Percentiles rank a stretch among this genome's conserved stretches.
These are phyloP conservation scores for Xanthorhoe designata DNA, from an alignment of 2,888 invertebrate species.

Conservation along the genomic window DNA sequence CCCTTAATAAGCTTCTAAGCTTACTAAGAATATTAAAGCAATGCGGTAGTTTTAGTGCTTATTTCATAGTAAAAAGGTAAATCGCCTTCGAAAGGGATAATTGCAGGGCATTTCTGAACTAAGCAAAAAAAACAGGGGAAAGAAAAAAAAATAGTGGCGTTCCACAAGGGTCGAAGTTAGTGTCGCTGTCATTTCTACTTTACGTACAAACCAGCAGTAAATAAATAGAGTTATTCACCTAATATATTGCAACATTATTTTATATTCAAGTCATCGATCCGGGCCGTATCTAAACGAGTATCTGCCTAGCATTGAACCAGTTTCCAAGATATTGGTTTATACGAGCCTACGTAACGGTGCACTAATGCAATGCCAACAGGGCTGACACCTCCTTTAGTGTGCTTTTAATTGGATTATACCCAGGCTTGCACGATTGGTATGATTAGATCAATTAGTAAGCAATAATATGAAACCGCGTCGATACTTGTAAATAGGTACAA, in stretches of 20 bases:
- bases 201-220: constrained; percentile 15
- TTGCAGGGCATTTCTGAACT: too few species aligned
- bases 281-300: constrained; percentile 62
- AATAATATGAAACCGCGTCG: constrained; percentile 8
- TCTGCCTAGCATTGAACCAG: constrained; percentile 69
- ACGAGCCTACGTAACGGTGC: constrained; percentile 60
- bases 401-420: constrained; percentile 27
- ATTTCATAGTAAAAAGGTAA: not conserved
- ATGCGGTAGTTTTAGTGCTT: not conserved
- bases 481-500: constrained; percentile 7
- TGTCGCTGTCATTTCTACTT: constrained; percentile 19
- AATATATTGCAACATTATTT: constrained; percentile 34
- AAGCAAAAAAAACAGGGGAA: not conserved
- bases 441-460: constrained; percentile 22
- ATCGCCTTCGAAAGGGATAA: too few species aligned
- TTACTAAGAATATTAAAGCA: not conserved
- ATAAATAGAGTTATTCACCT: constrained; percentile 38
- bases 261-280: constrained; percentile 43
- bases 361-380: constrained; percentile 40
- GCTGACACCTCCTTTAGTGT: constrained; percentile 36
- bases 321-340: constrained; percentile 58
- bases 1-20: too few species aligned
- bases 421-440: constrained; percentile 13
- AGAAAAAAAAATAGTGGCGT: not conserved
- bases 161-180: constrained; percentile 19